phyloP scores from a whole-genome alignment of 2,888 invertebrate genomes.

The Sericinus montela region DNA sequence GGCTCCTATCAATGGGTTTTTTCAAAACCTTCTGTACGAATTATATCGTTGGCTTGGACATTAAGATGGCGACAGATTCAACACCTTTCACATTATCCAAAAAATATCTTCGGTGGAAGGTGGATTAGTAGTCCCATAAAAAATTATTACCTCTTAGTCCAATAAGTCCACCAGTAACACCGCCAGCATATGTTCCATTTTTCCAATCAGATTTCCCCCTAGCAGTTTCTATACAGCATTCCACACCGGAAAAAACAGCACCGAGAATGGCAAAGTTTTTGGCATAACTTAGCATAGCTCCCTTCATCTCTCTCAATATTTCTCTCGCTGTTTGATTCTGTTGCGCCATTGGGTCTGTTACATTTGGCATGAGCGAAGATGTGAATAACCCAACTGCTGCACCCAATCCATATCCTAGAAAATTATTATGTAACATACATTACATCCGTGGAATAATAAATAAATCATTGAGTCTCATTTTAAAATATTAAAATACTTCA shows the following conservation, averaged over 20 bases:
- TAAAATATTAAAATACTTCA: no score
- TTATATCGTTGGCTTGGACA: no score
- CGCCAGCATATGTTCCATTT: conserved; percentile 97
- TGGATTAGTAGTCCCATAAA: no score
- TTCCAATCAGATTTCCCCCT: conserved; percentile 97
- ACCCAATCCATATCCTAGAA: conserved; percentile 93
- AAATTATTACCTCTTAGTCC: conserved; percentile 84
- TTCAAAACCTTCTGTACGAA: no score
- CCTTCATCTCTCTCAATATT: conserved; percentile 94
- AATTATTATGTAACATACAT: no score
- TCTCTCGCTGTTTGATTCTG: conserved; percentile 90
- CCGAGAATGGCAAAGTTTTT: conserved; percentile 99
- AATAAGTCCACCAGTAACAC: conserved; percentile 94
- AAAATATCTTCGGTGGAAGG: no score
- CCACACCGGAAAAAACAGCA: conserved; percentile 94
- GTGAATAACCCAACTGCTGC: conserved; percentile 97
- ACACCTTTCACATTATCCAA: no score
- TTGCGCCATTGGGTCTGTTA: conserved; percentile 81
- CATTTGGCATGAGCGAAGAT: conserved; percentile 95
- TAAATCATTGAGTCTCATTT: no score
- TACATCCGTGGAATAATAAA: no score
- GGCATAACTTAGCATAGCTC: conserved; percentile 93
- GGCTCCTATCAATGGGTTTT: no score
- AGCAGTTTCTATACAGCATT: conserved; percentile 96
- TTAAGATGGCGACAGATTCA: no score